These are phyloP conservation scores for Antennarius striatus DNA, from an alignment of 2,113 vertebrate genomes.

Conservation along the genomic window DNA sequence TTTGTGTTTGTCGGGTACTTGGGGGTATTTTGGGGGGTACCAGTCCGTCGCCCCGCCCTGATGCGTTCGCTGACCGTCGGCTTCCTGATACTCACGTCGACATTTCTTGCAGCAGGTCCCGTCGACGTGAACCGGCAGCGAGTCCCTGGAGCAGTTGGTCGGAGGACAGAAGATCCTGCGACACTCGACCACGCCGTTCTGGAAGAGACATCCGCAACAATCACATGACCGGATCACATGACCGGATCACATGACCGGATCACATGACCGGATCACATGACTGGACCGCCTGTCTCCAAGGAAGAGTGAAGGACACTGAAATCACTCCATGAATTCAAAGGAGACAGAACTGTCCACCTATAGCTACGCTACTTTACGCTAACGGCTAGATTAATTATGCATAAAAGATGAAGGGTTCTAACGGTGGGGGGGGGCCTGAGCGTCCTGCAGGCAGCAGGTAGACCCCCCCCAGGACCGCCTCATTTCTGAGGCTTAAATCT, in stretches of 20 bases:
- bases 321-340: no score
- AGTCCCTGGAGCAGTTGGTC: conserved; percentile 85
- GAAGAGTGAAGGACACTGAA: no score
- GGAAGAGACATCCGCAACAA: conserved; percentile 25
- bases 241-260: no score
- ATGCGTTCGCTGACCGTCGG: no score
- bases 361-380: not conserved
- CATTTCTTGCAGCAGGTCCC: conserved; percentile 92
- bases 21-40: no score
- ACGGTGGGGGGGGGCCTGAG: conserved; percentile 12
- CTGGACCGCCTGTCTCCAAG: no score
- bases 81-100: conserved; percentile 83
- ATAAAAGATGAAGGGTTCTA: conserved; percentile 27
- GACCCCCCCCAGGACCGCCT: conserved; percentile 47
- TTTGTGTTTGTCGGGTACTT: no score
- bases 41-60: no score
- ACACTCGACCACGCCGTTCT: conserved; percentile 91
- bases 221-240: no score
- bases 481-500: conserved; percentile 49
- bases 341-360: not conserved
- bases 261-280: no score
- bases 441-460: conserved; percentile 41
- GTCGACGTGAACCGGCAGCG: conserved; percentile 84
- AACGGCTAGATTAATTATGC: conserved; percentile 3
- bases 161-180: conserved; percentile 89